These are phyloP conservation scores for Atherinosoma microstoma DNA, from an alignment of 2,797 vertebrate species.

Conservation along the genomic window DNA sequence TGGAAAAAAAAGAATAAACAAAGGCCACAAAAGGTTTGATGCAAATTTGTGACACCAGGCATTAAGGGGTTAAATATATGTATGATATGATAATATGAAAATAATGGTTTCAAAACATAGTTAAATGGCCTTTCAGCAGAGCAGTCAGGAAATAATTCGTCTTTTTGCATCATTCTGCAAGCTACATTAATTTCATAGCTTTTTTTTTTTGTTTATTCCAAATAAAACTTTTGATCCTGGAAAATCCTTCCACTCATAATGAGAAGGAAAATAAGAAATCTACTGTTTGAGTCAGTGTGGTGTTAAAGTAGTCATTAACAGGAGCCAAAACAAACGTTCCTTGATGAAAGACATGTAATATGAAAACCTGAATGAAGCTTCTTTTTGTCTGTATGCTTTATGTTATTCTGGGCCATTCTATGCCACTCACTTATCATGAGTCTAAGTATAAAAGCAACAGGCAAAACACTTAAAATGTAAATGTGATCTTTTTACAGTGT, in stretches of 20 bases:
- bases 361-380: conserved; percentile 9
- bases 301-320: conserved; percentile 4
- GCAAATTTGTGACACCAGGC: too few species aligned
- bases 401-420: conserved; percentile 1
- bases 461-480: conserved; percentile 62
- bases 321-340: too few species aligned
- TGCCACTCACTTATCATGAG: conserved; percentile 5
- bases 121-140: too few species aligned
- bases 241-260: not conserved
- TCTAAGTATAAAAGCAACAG: conserved; percentile 27
- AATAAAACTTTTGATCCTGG: not conserved
- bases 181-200: conserved; percentile 12
- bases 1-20: too few species aligned
- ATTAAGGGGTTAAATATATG: too few species aligned
- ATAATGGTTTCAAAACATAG: too few species aligned
- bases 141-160: not conserved
- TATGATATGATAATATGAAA: too few species aligned
- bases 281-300: not conserved
- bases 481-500: conserved; percentile 53
- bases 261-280: not conserved
- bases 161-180: conserved; percentile 15
- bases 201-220: too few species aligned
- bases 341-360: too few species aligned
- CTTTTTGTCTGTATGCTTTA: not conserved
- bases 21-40: too few species aligned